Conservation (phyloP, 2,888 invertebrate genomes). For the Napeogenes inachia region DNA sequence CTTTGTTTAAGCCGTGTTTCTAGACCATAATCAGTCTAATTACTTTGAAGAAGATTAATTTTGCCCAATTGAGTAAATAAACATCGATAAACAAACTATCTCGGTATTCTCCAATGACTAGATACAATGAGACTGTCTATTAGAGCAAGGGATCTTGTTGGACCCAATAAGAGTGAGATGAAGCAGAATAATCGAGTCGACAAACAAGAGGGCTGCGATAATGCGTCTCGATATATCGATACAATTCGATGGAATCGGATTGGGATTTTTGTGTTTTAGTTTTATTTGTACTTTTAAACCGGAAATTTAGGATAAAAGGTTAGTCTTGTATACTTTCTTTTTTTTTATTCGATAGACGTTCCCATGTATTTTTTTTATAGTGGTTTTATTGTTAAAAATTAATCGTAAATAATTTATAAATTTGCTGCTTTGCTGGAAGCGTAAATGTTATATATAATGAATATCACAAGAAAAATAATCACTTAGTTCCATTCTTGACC, state of each 20-base stretch:
- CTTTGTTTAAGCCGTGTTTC: background rate
- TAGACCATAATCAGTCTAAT: background rate
- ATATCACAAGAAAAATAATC: conserved; percentile 16
- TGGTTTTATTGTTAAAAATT: too few relatives aligned
- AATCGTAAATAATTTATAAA: too few relatives aligned
- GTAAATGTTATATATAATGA: too few relatives aligned
- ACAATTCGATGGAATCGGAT: conserved; percentile 37
- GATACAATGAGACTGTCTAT: conserved; percentile 20
- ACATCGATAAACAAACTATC: background rate
- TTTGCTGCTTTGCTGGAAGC: too few relatives aligned
- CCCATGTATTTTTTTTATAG: background rate
- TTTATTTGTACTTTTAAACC: conserved; percentile 5
- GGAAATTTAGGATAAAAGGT: background rate
- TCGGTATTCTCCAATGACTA: conserved; percentile 8
- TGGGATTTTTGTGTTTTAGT: conserved; percentile 27
- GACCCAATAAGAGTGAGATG: conserved; percentile 69
- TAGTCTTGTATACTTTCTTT: background rate
- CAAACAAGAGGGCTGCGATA: conserved; percentile 68
- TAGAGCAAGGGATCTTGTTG: conserved; percentile 27
- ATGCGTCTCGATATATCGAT: conserved; percentile 50
- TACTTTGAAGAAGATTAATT: background rate
- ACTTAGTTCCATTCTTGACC: conserved; percentile 8
- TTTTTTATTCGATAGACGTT: background rate
- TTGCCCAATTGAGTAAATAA: conserved; percentile 1
- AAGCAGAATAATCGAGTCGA: conserved; percentile 73